A percentile compares a stretch with the other conserved stretches of the same genome.
Conservation (phyloP, 30 jellyfish, hydroid and myxozoan genomes). For the Pelagia noctiluca region DNA sequence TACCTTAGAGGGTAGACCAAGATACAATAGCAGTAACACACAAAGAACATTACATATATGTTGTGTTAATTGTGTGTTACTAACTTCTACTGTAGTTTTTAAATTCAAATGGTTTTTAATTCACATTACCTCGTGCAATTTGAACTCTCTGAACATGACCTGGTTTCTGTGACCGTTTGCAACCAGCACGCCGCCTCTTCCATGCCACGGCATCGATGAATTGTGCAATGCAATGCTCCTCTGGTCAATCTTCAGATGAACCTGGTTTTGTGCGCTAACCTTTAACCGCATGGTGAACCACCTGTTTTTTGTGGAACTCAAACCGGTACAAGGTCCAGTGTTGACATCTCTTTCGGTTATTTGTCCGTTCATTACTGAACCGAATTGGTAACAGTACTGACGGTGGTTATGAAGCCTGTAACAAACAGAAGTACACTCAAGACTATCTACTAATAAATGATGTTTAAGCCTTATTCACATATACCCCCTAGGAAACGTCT, state of each 20-base stretch:
- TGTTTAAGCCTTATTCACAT: no score
- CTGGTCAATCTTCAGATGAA: slow-evolving; percentile 37
- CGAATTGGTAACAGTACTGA: slow-evolving; percentile 72
- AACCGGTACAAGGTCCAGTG: slow-evolving; percentile 51
- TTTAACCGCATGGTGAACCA: slow-evolving; percentile 65
- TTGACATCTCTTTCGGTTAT: slow-evolving; percentile 32
- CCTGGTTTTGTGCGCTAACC: slow-evolving; percentile 48
- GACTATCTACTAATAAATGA: no score
- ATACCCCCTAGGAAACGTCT: no score
- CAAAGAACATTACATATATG: no score
- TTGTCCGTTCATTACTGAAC: slow-evolving; percentile 70
- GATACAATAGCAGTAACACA: no score
- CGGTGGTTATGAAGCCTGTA: slow-evolving; percentile 53
- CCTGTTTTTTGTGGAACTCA: slow-evolving; percentile 36
- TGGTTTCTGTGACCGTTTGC: slow-evolving; percentile 74
- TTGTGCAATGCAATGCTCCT: slow-evolving; percentile 38
- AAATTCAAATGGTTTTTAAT: no score
- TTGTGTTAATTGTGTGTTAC: no score
- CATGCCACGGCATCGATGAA: slow-evolving; percentile 60
- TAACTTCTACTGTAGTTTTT: no score
- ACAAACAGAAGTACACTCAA: not conserved
- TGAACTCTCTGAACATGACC: slow-evolving; percentile 78
- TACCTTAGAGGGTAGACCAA: no score
- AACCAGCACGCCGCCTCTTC: slow-evolving; percentile 84
- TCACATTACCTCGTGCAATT: not conserved